Percentiles rank a stretch among this genome's conserved stretches.
These are phyloP conservation scores for Smutsia temminckii DNA, from an alignment of 2,797 vertebrate species.

Conservation along the genomic window DNA sequence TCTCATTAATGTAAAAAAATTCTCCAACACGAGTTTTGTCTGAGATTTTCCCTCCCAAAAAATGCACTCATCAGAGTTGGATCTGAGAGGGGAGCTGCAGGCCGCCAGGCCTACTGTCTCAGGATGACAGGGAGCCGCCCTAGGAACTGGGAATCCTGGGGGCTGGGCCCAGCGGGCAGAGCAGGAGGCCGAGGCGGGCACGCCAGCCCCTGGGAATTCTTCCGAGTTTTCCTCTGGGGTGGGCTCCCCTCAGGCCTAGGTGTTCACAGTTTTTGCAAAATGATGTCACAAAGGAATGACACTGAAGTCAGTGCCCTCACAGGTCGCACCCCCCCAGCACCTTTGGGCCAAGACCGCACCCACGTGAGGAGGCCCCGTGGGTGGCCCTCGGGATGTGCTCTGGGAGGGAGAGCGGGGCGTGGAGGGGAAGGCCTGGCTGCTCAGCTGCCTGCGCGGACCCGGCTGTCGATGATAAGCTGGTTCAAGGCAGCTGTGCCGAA, in stretches of 20 bases:
- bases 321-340: no score
- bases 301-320: background rate
- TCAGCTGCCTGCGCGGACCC: background rate
- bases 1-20: conserved; percentile 4
- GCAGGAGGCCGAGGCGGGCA: background rate
- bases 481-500: background rate
- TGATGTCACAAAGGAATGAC: background rate
- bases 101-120: background rate
- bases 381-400: rapidly evolving
- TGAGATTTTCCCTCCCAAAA: background rate
- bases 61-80: background rate
- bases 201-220: background rate
- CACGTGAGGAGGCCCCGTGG: background rate
- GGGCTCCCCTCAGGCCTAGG: background rate
- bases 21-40: background rate
- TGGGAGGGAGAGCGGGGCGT: background rate
- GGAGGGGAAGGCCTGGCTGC: background rate
- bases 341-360: background rate
- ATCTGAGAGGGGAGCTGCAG: background rate
- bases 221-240: background rate
- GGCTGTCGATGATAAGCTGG: background rate
- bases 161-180: background rate
- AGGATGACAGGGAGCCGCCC: background rate
- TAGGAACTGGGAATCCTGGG: background rate
- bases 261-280: conserved; percentile 33